A percentile compares a stretch with the other conserved stretches of the same genome.
Conservation (phyloP, 2,888 invertebrate species). For the Lampropteryx suffumata region DNA sequence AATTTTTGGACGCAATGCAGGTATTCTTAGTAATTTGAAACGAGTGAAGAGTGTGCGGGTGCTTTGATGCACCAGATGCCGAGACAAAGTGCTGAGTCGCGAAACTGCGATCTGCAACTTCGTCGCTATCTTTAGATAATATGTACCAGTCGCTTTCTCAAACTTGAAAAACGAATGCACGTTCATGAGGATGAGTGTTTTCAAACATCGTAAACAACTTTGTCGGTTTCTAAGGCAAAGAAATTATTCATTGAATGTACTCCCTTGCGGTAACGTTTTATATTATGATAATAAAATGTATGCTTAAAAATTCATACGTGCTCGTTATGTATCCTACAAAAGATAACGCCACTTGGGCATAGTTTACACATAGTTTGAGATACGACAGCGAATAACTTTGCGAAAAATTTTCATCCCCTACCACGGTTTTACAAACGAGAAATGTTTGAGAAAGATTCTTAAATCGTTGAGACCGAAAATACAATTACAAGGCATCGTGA, state of each 20-base stretch:
- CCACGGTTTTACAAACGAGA: constrained; percentile 40
- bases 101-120: constrained; percentile 52
- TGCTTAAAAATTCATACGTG: constrained; percentile 38
- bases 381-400: constrained; percentile 49
- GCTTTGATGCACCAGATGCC: constrained; percentile 57
- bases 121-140: constrained; percentile 55
- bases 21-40: constrained; percentile 47
- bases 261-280: constrained; percentile 37
- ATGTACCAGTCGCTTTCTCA: constrained; percentile 58
- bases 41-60: constrained; percentile 44
- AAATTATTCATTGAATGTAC: constrained; percentile 54
- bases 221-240: constrained; percentile 55
- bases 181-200: constrained; percentile 54
- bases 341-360: constrained; percentile 51
- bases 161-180: constrained; percentile 59
- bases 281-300: constrained; percentile 36
- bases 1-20: constrained; percentile 40
- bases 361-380: constrained; percentile 58
- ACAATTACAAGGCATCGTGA: constrained; percentile 48
- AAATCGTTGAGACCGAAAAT: constrained; percentile 37
- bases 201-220: constrained; percentile 60
- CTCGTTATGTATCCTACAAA: constrained; percentile 39
- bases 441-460: constrained; percentile 36
- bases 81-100: constrained; percentile 55
- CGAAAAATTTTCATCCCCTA: constrained; percentile 42